phyloP scores from a whole-genome alignment of 2,888 invertebrate genomes.

The Oconnorella tubifera region DNA sequence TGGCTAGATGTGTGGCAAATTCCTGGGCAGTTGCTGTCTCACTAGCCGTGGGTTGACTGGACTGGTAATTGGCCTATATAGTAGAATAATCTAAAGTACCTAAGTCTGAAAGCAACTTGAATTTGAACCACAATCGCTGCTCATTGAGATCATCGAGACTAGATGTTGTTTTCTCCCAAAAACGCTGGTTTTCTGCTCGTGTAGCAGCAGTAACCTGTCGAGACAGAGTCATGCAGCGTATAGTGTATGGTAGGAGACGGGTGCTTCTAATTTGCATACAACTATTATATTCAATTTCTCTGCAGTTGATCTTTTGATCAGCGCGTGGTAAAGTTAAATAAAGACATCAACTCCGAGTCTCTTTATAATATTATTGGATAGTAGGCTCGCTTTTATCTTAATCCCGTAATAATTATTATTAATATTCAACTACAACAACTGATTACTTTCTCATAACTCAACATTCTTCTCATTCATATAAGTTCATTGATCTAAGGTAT shows the following conservation, averaged over 20 bases:
- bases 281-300: no score
- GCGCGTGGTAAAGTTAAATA: no score
- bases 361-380: no score
- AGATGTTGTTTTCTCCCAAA: neutral
- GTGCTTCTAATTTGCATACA: no score
- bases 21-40: neutral
- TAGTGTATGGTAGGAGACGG: neutral
- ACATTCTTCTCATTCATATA: no score
- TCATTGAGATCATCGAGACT: neutral
- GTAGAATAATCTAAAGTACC: neutral
- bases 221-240: neutral
- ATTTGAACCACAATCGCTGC: neutral
- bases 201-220: conserved; percentile 1
- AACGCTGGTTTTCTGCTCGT: neutral
- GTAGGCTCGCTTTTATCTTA: no score
- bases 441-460: no score
- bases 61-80: neutral
- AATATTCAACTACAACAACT: no score
- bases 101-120: neutral
- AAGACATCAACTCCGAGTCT: no score
- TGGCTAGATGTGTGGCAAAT: neutral
- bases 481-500: no score
- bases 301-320: no score
- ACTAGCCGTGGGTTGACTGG: neutral
- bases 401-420: no score